A percentile compares a stretch with the other conserved stretches of the same genome.
phyloP scores from a whole-genome alignment of 35 echinoderm and acorn worm species.

The Ptychodera flava region DNA sequence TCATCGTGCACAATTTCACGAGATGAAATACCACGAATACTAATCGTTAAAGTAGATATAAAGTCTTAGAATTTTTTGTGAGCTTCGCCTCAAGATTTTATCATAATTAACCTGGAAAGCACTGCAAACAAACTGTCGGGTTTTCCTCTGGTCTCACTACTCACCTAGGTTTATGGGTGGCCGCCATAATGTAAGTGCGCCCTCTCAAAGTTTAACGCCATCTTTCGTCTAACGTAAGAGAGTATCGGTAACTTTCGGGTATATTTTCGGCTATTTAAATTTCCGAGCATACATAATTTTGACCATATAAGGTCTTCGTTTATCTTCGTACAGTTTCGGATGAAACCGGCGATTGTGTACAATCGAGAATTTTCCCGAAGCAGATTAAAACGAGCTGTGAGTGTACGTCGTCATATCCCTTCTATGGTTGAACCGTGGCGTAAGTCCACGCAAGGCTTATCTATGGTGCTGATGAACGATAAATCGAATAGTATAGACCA shows the following conservation, averaged over 20 bases:
- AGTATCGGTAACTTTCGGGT: neutral
- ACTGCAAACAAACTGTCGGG: too few relatives aligned
- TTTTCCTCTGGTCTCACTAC: too few relatives aligned
- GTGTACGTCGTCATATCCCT: neutral
- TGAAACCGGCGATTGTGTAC: too few relatives aligned
- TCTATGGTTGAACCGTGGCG: neutral
- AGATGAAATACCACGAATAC: too few relatives aligned
- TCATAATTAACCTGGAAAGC: too few relatives aligned
- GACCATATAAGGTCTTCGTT: too few relatives aligned
- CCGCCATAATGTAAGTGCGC: neutral
- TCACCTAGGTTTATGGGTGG: neutral
- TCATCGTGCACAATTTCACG: too few relatives aligned
- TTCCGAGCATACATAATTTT: neutral
- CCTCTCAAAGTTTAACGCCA: neutral
- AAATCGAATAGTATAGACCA: neutral
- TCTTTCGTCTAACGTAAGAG: neutral
- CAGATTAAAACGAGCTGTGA: neutral
- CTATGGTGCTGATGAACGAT: neutral
- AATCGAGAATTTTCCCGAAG: too few relatives aligned
- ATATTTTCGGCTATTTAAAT: neutral
- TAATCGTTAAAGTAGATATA: too few relatives aligned
- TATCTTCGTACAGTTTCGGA: too few relatives aligned
- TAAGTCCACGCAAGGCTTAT: neutral
- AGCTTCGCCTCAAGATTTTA: too few relatives aligned
- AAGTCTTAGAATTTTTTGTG: too few relatives aligned